Base-by-base conservation (phyloP, 2,888 invertebrate genomes). In the Arctia plantaginis region DNA sequence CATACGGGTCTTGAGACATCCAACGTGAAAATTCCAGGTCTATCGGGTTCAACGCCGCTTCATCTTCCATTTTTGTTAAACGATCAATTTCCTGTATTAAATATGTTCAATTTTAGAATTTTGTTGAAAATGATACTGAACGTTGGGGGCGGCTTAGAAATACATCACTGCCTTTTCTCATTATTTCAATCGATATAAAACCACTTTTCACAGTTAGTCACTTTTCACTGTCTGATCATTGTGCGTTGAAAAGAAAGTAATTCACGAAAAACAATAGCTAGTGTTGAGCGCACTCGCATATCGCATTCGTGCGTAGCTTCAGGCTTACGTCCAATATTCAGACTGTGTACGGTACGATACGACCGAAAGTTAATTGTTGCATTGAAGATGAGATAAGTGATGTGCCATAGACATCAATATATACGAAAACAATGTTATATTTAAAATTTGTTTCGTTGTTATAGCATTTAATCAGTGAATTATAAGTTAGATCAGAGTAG, bases 31-130 rank as follows among this genome's bases (percentile, higher is more conserved):
- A 73, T 30, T 89, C 87, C n/a, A 83, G 75, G 64, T 87, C 86
- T 62, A 87, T 83, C 0, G 85, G 77, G 18, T 73, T 77, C 6
- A 82, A 67, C 6, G 82, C 85, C 0, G 87, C 86, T 20, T 80
- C 82, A 0, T 87, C 84, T 10, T 88, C 84, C 89, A 92, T 89
- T 65, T 84, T 84, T 72, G 83, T 90, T 35, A 92, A 86, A n/a
- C 88, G 90, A 12, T 91, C 87, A 66, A 93, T 92, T 87, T 92
- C 93, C 92, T 93, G 86, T 59, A 72, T 64, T 47, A 65, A 73
- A 77, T 64, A 15, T 33, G 59, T 13, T 51, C 3, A 64, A 62
- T 62, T 23, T 47, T 71, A 44, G 23, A 10, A 23, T 47, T 33
- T 27, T 27, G 51, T n/a, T 12, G 3, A 67, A 15, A n/a, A 6